A percentile compares a stretch with the other conserved stretches of the same genome.
Evolutionary conservation across 2,113 vertebrate genomes (phyloP).

Genomic region (Egretta garzetta): DNA sequence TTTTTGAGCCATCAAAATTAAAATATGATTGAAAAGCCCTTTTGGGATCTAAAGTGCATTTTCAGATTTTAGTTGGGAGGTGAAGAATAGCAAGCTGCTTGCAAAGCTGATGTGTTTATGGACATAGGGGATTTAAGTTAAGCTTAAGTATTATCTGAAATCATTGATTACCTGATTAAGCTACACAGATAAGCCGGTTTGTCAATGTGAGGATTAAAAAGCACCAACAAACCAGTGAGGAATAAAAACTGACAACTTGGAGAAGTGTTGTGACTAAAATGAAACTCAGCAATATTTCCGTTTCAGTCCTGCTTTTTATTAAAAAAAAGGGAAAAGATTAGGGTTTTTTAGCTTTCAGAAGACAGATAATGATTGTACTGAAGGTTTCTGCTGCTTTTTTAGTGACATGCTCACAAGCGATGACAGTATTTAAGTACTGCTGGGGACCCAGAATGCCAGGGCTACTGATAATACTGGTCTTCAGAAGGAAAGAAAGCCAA

Average conservation of each 20-base stretch:
- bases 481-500: background rate
- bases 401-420: background rate
- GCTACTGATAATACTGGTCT: background rate
- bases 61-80: conserved; percentile 36
- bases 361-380: background rate
- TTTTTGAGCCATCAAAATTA: conserved; percentile 40
- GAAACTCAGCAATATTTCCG: background rate
- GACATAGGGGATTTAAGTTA: background rate
- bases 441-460: background rate
- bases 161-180: background rate
- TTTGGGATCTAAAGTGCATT: conserved; percentile 6
- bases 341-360: background rate
- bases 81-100: background rate
- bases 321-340: background rate
- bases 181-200: background rate
- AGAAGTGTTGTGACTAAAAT: background rate
- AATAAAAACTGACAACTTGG: background rate
- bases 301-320: background rate
- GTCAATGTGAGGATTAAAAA: background rate
- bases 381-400: background rate
- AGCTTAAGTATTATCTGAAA: background rate
- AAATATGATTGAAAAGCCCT: conserved; percentile 20
- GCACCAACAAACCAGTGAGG: background rate
- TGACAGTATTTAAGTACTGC: background rate
- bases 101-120: background rate